These are phyloP conservation scores for Caenorhabditis sp. DNA, from an alignment of 2,888 invertebrate species.

Conservation along the genomic window DNA sequence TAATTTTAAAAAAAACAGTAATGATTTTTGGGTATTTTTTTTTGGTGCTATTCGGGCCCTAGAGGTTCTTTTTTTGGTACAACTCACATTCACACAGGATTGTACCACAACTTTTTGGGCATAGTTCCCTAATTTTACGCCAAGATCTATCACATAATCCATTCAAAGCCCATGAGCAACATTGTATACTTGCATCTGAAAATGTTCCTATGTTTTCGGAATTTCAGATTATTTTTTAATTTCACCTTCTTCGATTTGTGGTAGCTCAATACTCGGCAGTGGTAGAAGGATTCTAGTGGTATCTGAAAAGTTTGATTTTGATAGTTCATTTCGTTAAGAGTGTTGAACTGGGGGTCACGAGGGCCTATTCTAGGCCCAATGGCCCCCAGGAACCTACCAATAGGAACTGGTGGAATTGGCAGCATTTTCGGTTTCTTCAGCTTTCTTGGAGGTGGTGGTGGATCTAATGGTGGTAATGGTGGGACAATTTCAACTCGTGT, in stretches of 20 bases:
- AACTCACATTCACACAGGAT: slow-evolving; percentile 44
- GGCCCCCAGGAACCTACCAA: too few relatives aligned
- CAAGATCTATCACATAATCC: slow-evolving; percentile 49
- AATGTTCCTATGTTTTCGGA: neutral
- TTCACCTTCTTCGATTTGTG: neutral
- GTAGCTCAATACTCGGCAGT: neutral
- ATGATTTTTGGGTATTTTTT: too few relatives aligned
- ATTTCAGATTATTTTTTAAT: neutral
- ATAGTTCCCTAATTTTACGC: slow-evolving; percentile 40
- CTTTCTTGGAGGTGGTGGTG: neutral
- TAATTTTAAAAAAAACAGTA: too few relatives aligned
- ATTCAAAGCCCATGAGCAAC: slow-evolving; percentile 51
- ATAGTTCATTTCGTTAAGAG: too few relatives aligned
- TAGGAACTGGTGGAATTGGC: neutral
- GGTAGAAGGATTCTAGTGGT: neutral
- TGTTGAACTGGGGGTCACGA: too few relatives aligned
- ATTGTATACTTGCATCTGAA: slow-evolving; percentile 17
- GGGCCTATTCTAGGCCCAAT: too few relatives aligned
- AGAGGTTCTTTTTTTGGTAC: too few relatives aligned
- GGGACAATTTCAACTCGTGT: slow-evolving; percentile 3
- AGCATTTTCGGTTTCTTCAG: neutral
- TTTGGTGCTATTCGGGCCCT: too few relatives aligned
- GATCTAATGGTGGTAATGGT: slow-evolving; percentile 8
- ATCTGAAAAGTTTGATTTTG: too few relatives aligned
- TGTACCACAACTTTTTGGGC: slow-evolving; percentile 44